Base-by-base conservation (phyloP, 2,797 vertebrate genomes). In the Helicolenus hilgendorfi region DNA sequence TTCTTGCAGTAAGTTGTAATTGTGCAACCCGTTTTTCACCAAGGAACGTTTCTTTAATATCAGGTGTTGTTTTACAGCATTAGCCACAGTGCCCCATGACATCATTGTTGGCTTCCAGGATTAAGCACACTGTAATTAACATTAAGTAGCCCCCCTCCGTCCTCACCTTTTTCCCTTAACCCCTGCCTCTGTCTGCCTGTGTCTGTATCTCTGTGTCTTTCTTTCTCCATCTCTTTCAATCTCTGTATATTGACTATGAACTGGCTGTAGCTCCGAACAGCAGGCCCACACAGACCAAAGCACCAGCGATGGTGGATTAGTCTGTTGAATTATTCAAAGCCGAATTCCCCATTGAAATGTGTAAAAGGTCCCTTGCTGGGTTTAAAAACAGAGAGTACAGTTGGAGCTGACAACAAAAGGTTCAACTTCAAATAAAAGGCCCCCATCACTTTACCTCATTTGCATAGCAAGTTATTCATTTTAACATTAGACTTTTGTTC, bases 261-360 rank as follows among this genome's bases (percentile, higher is more conserved):
- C 92, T 85, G 94, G 91, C 93, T 91, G 89, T 77, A 92, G 90
- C 91, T 81, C 85, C 36, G 84, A 97, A 96, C 94, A 95, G 94
- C 93, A 89, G 92, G 91, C 92, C 93, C 87, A 93, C 89, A 95
- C 94, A 96, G 94, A 96, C 95, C 94, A 94, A 96, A 97, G 94
- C 95, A 92, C 77, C 84, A 92, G 92, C 74, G 83, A 96, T 93
- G 95, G 94, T 90, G 95, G 96, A 97, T 97, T 95, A 96, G 94
- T 84, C 72, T 91, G 94, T 96, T 97, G 96, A 97, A 97, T 97
- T 95, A 97, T 97, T 97, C 96, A 97, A 89, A 96, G 81, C 90
- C 87, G 83, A 94, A 96, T 97, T 96, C 95, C 94, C 95, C 90
- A 91, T 96, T 97, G 97, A 97, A 97, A 97, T 90, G 94, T 95